Base-by-base conservation (phyloP, 2,797 vertebrate species). In the Myotis daubentonii region DNA sequence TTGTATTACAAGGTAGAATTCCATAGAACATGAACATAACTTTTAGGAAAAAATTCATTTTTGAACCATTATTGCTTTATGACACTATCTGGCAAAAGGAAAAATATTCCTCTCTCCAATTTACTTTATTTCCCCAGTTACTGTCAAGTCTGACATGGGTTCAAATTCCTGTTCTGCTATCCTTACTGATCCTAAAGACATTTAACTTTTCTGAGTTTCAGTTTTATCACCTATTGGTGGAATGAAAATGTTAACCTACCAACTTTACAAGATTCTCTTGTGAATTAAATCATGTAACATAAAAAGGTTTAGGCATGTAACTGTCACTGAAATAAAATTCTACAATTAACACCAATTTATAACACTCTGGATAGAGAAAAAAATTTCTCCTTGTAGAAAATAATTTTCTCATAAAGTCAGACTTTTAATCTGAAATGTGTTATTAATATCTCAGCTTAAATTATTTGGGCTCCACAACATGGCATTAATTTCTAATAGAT, bases 251-350 rank as follows among this genome's bases (percentile, higher is more conserved):
- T 20, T 82, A 84, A 60, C 16, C n/a, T 80, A 80, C 23, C n/a
- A 60, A 74, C 6, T 74, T 93, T 28, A 72, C 2, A 55, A 89
- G 57, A 89, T 1, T 53, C 62, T 13, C 66, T 41, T 55, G 47
- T 83, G 66, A 91, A 49, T 33, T 87, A 71, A 89, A 82, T 51
- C 28, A 70, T 38, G 23, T 66, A 85, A 65, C 28, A 75, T 62
- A 36, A 82, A 76, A 94, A 91, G 12, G 25, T 10, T 93, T 49
- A 60, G 38, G 36, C 5, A 66, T 70, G 74, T 55, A 13, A 66
- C 51, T 87, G 36, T 82, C 68, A 92, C 55, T 92, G 41, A 94
- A 93, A 68, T 83, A 91, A 82, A 92, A 81, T 86, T 81, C 55
- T 76, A 28, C 6, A 74, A 66, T 75, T 78, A 92, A 79, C 28